A percentile compares a stretch with the other conserved stretches of the same genome.
Evolutionary conservation across 2,888 invertebrate species (phyloP).

Genomic region (Calliphora vomitoria): DNA sequence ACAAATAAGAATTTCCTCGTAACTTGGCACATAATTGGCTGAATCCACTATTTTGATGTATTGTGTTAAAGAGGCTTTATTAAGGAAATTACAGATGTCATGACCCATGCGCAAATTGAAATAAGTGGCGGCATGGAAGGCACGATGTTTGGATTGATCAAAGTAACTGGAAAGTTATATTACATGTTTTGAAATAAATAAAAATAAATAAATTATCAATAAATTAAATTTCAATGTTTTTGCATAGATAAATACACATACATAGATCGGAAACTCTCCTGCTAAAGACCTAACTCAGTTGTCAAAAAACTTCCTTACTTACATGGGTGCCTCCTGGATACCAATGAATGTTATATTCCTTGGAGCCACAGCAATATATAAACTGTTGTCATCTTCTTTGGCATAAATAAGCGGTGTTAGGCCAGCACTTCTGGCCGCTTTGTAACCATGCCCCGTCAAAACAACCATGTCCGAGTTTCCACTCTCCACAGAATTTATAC

Average conservation of each 20-base stretch:
- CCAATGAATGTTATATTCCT: conserved; percentile 69
- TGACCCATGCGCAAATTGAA: conserved; percentile 75
- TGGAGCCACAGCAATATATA: conserved; percentile 74
- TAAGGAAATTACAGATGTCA: conserved; percentile 62
- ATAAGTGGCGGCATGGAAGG: conserved; percentile 73
- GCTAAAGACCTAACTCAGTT: no score
- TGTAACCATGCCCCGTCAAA: conserved; percentile 70
- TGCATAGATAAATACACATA: no score
- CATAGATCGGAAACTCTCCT: no score
- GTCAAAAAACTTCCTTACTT: conserved; percentile 46
- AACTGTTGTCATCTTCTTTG: conserved; percentile 65
- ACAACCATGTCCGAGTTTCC: conserved; percentile 68
- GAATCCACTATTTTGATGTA: conserved; percentile 73
- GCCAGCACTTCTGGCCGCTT: conserved; percentile 61
- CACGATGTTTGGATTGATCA: conserved; percentile 67
- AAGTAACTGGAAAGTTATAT: conserved; percentile 67
- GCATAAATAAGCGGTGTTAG: conserved; percentile 72
- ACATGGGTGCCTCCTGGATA: conserved; percentile 72
- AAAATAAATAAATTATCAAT: no score
- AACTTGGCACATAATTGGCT: conserved; percentile 63
- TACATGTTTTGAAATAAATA: no score
- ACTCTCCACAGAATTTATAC: conserved; percentile 61
- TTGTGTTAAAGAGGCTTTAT: conserved; percentile 21
- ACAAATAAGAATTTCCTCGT: conserved; percentile 74
- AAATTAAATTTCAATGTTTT: neutral